Evolutionary conservation across 2,113 vertebrate species (phyloP).

Genomic region (Garra rufa): DNA sequence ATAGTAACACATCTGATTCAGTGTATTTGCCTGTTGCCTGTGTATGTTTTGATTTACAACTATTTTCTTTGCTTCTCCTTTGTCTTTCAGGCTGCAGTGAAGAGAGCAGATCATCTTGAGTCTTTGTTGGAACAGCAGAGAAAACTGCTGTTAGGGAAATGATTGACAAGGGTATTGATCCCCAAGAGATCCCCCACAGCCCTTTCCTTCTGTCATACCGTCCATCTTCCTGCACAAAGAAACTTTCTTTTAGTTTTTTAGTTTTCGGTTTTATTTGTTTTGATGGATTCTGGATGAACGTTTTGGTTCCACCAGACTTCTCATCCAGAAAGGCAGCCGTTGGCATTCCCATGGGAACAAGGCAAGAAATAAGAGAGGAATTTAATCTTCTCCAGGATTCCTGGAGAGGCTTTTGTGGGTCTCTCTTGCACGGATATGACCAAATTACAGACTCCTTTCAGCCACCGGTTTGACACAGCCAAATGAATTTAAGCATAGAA

Average conservation of each 20-base stretch:
- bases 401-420: conserved; percentile 30
- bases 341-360: conserved; percentile 37
- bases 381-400: not conserved
- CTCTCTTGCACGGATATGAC: conserved; percentile 15
- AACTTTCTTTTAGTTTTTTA: not conserved
- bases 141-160: conserved; percentile 80
- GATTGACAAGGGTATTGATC: conserved; percentile 50
- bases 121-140: conserved; percentile 86
- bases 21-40: not conserved
- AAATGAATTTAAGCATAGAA: not conserved
- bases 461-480: not conserved
- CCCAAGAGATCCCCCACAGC: not conserved
- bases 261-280: not conserved
- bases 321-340: not conserved
- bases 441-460: conserved; percentile 18
- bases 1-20: not conserved
- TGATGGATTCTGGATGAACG: conserved; percentile 7
- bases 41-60: not conserved
- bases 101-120: conserved; percentile 87
- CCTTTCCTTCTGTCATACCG: not conserved
- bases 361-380: conserved; percentile 5
- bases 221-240: not conserved
- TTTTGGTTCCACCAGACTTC: not conserved
- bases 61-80: not conserved
- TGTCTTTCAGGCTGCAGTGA: conserved; percentile 81